These are phyloP conservation scores for Microtus montanus DNA, from an alignment of 2,113 vertebrate genomes.

Conservation along the genomic window DNA sequence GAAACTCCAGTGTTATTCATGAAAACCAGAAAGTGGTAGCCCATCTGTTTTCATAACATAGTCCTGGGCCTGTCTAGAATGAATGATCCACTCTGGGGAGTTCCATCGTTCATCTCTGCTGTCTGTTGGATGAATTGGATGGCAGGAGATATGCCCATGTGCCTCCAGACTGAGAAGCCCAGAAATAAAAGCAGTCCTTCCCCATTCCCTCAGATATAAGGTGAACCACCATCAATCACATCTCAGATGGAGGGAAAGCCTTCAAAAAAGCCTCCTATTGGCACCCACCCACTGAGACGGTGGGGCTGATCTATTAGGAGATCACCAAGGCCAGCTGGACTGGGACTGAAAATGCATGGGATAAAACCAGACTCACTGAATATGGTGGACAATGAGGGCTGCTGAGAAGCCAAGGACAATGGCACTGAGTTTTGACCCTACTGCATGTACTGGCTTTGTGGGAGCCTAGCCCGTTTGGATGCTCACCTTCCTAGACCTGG, in stretches of 20 bases:
- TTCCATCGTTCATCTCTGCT: too few species aligned
- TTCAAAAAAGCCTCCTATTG: not conserved
- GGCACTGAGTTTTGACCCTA: too few species aligned
- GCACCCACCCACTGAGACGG: too few species aligned
- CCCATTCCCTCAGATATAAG: not conserved
- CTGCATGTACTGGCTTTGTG: too few species aligned
- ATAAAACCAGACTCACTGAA: too few species aligned
- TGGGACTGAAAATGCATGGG: too few species aligned
- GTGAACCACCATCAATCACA: rapidly evolving
- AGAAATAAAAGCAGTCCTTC: not conserved
- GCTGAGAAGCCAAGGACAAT: too few species aligned
- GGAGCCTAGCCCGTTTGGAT: too few species aligned
- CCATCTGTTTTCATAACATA: not conserved
- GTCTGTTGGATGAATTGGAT: not conserved
- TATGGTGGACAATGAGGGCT: too few species aligned
- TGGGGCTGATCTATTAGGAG: too few species aligned
- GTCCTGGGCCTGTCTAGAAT: not conserved
- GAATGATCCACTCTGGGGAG: not conserved
- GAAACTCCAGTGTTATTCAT: not conserved
- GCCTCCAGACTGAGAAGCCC: not conserved
- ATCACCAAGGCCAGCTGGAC: too few species aligned
- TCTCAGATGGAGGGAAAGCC: not conserved
- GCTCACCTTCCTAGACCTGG: too few species aligned
- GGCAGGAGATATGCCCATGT: not conserved
- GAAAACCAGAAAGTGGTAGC: not conserved